These are phyloP conservation scores for Megalonaias nervosa DNA, from an alignment of 1,140 invertebrate species.

Conservation along the genomic window DNA sequence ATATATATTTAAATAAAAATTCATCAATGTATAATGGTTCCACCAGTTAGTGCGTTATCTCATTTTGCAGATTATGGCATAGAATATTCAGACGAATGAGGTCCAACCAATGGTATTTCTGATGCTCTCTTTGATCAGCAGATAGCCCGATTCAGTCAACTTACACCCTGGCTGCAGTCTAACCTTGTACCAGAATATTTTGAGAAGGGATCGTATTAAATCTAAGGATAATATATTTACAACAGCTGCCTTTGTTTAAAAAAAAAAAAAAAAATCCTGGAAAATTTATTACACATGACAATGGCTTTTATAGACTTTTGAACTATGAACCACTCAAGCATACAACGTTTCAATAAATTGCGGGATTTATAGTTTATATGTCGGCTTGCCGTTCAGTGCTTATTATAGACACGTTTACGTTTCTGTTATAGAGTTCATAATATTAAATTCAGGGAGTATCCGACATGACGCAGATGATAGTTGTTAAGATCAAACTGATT, in stretches of 20 bases:
- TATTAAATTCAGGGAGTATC: background rate
- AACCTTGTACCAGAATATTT: conserved; percentile 5
- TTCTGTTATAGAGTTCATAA: background rate
- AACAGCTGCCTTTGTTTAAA: background rate
- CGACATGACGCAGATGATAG: background rate
- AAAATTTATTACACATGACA: background rate
- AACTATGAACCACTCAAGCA: background rate
- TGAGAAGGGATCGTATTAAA: conserved; percentile 2
- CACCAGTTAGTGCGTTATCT: conserved; percentile 27
- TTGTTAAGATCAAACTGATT: background rate
- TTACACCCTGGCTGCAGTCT: background rate
- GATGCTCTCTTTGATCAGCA: conserved; percentile 39
- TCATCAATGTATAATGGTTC: conserved; percentile 15
- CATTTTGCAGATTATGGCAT: conserved; percentile 17
- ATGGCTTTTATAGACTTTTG: background rate
- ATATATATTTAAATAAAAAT: conserved; percentile 29
- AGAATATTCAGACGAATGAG: conserved; percentile 31
- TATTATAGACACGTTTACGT: too few relatives aligned
- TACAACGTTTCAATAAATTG: background rate
- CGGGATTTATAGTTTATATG: too few relatives aligned
- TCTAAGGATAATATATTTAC: background rate
- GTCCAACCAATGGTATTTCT: conserved; percentile 20
- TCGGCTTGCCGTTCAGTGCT: too few relatives aligned
- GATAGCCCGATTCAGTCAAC: conserved; percentile 7
- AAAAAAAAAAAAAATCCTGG: too few relatives aligned